These are phyloP conservation scores for Cybosia mesomella DNA, from an alignment of 2,888 invertebrate genomes.

Conservation along the genomic window DNA sequence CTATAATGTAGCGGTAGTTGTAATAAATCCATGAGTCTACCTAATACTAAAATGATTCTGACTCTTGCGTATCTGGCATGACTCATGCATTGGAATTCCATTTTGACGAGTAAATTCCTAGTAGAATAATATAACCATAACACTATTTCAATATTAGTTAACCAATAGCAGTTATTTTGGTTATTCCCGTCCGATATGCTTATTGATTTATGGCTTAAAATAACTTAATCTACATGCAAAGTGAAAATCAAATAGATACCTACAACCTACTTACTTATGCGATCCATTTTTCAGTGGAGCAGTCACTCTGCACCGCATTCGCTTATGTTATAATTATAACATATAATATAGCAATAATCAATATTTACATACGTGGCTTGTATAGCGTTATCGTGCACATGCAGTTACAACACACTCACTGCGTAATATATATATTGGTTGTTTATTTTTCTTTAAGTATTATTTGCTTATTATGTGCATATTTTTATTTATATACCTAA, in stretches of 20 bases:
- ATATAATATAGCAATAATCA: constrained; percentile 34
- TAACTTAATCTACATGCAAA: no score
- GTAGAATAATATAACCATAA: constrained; percentile 12
- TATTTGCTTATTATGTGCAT: no score
- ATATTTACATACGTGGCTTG: constrained; percentile 41
- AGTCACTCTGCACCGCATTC: constrained; percentile 13
- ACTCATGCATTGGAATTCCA: constrained; percentile 7
- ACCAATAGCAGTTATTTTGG: background rate
- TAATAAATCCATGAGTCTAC: background rate
- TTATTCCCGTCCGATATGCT: background rate
- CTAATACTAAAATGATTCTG: background rate
- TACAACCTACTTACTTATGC: background rate
- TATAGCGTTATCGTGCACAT: constrained; percentile 56
- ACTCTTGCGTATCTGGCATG: constrained; percentile 3
- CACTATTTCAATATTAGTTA: constrained; percentile 2
- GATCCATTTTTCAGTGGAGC: background rate
- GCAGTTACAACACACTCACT: constrained; percentile 57
- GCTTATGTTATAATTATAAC: constrained; percentile 18
- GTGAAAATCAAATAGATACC: background rate
- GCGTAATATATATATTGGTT: no score
- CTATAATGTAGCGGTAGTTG: background rate
- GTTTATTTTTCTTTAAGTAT: no score
- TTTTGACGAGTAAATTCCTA: constrained; percentile 7
- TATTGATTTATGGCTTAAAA: background rate
- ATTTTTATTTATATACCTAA: no score